Percentiles rank a stretch among this genome's conserved stretches.
Conservation (phyloP, 2,888 invertebrate species). For the Lithophane ornitopus region DNA sequence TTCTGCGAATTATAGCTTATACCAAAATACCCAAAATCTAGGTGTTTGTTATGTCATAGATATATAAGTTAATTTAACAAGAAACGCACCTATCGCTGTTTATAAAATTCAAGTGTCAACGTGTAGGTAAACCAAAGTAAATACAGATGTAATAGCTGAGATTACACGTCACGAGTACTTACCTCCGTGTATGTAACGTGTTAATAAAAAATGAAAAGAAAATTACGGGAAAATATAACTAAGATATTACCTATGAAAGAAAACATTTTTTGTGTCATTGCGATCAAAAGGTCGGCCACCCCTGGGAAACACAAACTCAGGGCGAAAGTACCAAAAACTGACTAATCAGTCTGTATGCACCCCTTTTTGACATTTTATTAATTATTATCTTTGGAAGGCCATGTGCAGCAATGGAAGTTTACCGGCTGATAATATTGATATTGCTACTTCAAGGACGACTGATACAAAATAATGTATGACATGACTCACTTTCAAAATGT, state of each 20-base stretch:
- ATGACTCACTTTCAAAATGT: constrained; percentile 22
- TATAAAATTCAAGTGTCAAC: constrained; percentile 30
- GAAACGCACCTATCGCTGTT: constrained; percentile 24
- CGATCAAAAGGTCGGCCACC: neutral
- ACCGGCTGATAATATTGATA: constrained; percentile 27
- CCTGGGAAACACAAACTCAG: neutral
- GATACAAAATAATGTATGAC: constrained; percentile 18
- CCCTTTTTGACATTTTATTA: neutral
- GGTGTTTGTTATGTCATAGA: constrained; percentile 36
- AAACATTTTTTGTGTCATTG: neutral
- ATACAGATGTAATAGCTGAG: constrained; percentile 40
- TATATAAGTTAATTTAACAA: constrained; percentile 35
- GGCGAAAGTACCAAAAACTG: neutral
- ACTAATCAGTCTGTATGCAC: neutral
- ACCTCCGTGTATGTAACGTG: constrained; percentile 12
- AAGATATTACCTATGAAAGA: too few relatives aligned
- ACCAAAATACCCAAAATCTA: constrained; percentile 34
- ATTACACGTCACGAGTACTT: constrained; percentile 15
- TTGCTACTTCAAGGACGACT: constrained; percentile 26
- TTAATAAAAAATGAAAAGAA: constrained; percentile 9
- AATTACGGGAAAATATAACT: too few relatives aligned
- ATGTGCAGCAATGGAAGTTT: constrained; percentile 31
- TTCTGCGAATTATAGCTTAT: neutral
- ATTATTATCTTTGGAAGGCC: neutral
- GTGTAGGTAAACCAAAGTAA: constrained; percentile 32